These are phyloP conservation scores for Pseudomyrmex pallidus DNA, from an alignment of 1,140 invertebrate species.

Conservation along the genomic window DNA sequence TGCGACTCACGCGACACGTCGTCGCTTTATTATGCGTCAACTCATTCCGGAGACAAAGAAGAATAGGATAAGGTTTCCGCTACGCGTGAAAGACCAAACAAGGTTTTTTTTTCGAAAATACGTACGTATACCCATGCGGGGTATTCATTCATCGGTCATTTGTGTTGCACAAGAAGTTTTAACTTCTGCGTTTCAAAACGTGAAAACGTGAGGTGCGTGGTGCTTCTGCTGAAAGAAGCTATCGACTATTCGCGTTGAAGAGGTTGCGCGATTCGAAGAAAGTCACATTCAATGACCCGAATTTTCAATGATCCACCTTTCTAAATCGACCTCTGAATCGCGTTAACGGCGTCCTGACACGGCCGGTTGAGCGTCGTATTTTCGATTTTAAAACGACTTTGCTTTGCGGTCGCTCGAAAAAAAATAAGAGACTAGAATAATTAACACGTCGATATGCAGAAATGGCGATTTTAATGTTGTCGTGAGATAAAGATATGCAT, in stretches of 20 bases:
- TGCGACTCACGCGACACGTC: conserved; percentile 41
- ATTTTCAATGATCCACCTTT: conserved; percentile 74
- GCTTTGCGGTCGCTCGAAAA: background rate
- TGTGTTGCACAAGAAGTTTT: conserved; percentile 9
- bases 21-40: conserved; percentile 41
- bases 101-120: conserved; percentile 3
- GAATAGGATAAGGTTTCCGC: conserved; percentile 28
- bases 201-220: conserved; percentile 8
- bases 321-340: conserved; percentile 71
- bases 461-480: too few species aligned
- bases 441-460: background rate
- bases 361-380: too few species aligned
- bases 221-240: conserved; percentile 5
- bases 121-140: background rate
- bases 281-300: conserved; percentile 68
- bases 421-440: background rate
- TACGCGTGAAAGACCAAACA: background rate
- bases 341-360: background rate
- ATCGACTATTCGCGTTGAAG: background rate
- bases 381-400: background rate
- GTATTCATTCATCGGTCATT: background rate
- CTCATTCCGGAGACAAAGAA: conserved; percentile 57
- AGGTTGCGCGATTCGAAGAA: conserved; percentile 60
- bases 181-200: conserved; percentile 37
- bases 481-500: too few species aligned